A percentile compares a stretch with the other conserved stretches of the same genome.
Evolutionary conservation across 2,797 vertebrate species (phyloP).

Genomic region (Spinibarbus caldwelli): DNA sequence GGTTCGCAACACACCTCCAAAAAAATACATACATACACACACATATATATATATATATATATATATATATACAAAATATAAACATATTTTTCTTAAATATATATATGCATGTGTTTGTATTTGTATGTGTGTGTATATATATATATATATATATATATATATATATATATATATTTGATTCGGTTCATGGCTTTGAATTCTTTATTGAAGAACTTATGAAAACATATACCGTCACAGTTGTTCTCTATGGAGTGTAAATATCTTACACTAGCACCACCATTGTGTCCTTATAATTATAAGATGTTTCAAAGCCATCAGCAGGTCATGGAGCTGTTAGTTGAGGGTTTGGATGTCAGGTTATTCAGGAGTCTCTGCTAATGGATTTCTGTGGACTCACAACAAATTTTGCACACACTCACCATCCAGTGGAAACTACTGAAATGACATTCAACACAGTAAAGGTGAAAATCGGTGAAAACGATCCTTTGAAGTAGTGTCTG

Average conservation of each 20-base stretch:
- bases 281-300: conserved; percentile 24
- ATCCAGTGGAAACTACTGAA: conserved; percentile 57
- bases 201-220: neutral
- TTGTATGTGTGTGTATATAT: no score
- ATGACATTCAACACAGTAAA: conserved; percentile 22
- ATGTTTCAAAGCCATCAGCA: conserved; percentile 17
- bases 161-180: neutral
- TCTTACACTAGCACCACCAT: neutral
- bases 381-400: conserved; percentile 44
- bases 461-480: conserved; percentile 55
- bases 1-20: conserved; percentile 74
- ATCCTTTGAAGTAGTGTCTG: conserved; percentile 65
- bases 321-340: conserved; percentile 26
- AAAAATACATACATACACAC: conserved; percentile 52
- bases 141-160: no score
- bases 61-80: no score
- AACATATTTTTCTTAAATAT: no score
- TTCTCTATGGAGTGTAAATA: neutral
- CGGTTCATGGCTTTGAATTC: neutral
- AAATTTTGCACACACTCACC: conserved; percentile 50
- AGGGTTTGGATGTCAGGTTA: conserved; percentile 36
- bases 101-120: no score
- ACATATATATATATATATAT: no score
- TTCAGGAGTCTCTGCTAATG: conserved; percentile 49
- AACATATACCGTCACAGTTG: no score